Evolutionary conservation across 2,113 vertebrate species (phyloP).

Genomic region (Lipotes vexillifer): DNA sequence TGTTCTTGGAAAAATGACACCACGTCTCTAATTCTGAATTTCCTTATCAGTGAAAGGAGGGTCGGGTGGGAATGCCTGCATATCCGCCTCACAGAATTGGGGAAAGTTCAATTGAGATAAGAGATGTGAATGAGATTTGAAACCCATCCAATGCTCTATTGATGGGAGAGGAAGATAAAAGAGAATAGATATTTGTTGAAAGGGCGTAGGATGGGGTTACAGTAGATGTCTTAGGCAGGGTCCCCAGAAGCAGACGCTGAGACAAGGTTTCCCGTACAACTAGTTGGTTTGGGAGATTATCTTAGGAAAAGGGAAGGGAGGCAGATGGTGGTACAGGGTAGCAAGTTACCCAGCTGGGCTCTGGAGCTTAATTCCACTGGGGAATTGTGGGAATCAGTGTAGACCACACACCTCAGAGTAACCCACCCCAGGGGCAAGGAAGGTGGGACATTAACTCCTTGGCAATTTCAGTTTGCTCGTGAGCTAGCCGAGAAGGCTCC

Average conservation of each 20-base stretch:
- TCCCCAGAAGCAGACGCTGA: neutral
- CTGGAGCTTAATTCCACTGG: neutral
- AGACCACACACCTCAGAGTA: neutral
- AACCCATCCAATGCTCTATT: neutral
- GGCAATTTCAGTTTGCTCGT: neutral
- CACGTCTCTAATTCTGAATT: neutral
- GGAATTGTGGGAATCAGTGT: neutral
- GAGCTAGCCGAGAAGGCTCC: neutral
- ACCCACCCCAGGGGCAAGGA: neutral
- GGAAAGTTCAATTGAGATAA: neutral
- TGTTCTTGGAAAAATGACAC: neutral
- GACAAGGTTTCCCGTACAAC: neutral
- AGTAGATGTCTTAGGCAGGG: no score
- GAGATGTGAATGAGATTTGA: neutral
- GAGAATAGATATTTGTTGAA: neutral
- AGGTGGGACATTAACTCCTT: fast-evolving
- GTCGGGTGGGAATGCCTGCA: neutral
- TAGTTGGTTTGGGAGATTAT: neutral
- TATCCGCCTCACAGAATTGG: neutral
- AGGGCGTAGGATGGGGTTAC: neutral
- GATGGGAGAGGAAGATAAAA: neutral
- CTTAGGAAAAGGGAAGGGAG: neutral
- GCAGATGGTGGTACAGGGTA: neutral
- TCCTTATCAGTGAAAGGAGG: neutral
- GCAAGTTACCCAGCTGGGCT: neutral